Base-by-base conservation (phyloP, 2,888 invertebrate species). In the Plagodis pulveraria region DNA sequence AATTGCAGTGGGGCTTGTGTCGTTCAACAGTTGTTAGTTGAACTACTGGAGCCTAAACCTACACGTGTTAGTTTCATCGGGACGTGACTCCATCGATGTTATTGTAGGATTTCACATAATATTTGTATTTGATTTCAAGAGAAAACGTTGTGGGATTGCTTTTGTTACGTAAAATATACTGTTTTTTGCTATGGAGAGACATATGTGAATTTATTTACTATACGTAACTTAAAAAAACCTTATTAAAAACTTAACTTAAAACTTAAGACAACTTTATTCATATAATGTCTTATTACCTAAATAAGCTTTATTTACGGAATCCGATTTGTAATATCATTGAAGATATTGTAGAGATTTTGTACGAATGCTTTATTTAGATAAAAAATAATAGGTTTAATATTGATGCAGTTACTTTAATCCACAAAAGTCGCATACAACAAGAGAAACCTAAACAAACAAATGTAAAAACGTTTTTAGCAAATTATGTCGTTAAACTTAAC, bases 401-500 rank as follows among this genome's bases (percentile, higher is more conserved):
- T 22, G 22, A 22, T 22, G 4, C 22, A 22, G 22, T 22, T 22
- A 22, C 22, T 22, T 22, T 22, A 22, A 2, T 22, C 22, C 2
- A 22, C 22, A 22, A 22, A 22, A 22, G 22, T 4, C 22, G 22
- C 22, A 22, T 40, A 53, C 49, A 58, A 52, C 43, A 58, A 48
- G 9, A 50, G 43, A 40, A 38, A 10, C 58, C 56, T 53, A 55
- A 63, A 64, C 46, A 57, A 62, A 57, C 55, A 52, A 44, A 50
- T 52, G 44, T 58, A 55, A 46, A 50, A 57, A 46, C 55, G 49
- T 50, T 55, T 56, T 49, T 32, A 34, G 38, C 56, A 59, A 22
- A 59, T 59, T 62, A 55, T 56, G 46, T 42, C 53, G 54, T 59
- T 54, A 50, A 58, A 50, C 50, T 59, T 59, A 42, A 54, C 43